Evolutionary conservation across 2,113 vertebrate genomes (phyloP).

Genomic region (Rafetus swinhoei): DNA sequence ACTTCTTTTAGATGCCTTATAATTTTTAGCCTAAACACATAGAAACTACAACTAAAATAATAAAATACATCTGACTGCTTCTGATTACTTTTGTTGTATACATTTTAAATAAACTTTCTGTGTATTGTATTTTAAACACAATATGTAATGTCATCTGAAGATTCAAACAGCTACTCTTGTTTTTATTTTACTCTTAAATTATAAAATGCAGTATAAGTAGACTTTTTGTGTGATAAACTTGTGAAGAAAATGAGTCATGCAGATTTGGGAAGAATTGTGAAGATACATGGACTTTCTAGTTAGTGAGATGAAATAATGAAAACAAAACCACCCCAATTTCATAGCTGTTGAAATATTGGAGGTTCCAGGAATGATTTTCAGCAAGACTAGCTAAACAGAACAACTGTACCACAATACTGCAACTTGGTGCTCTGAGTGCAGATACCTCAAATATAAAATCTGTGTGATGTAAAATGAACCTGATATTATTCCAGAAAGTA

Average conservation of each 20-base stretch:
- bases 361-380: not conserved
- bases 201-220: not conserved
- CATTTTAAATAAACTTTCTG: accelerated
- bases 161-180: accelerated
- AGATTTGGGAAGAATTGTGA: not conserved
- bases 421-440: constrained; percentile 9
- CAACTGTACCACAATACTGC: not conserved
- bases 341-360: not conserved
- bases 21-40: not conserved
- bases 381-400: not conserved
- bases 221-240: not conserved
- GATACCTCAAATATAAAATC: not conserved
- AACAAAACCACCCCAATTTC: not conserved
- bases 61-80: not conserved
- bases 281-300: not conserved
- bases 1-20: not conserved
- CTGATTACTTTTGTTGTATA: accelerated
- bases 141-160: accelerated
- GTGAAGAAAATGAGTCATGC: not conserved
- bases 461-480: not conserved
- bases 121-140: not conserved
- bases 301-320: accelerated
- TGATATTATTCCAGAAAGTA: not conserved
- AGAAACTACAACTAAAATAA: not conserved
- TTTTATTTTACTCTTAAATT: not conserved